Evolutionary conservation across 2,888 invertebrate genomes (phyloP), one percentile per base, ranked within the genome.

Genomic region (Charanyca ferruginea): DNA sequence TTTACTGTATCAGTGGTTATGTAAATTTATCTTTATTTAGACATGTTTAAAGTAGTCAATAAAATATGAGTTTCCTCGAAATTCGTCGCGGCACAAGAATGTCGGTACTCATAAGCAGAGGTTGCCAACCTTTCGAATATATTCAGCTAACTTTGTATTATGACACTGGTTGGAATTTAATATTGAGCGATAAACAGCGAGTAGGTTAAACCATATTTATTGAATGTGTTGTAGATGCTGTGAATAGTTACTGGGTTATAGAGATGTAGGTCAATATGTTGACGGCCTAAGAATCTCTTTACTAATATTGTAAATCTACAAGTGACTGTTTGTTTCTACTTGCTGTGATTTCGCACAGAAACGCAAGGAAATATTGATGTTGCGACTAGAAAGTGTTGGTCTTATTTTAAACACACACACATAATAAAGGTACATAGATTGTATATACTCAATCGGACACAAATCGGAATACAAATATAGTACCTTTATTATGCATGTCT

Each of bases 71-170:
- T 59, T 49, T 65, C 64, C 58, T 48, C 45, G 20, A 59, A 52
- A 73, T 76, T 62, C 47, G 58, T 68, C 68, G 65, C 23, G 18
- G 1, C 1, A 16, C 44, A 53, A 45, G 25, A 54, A 77, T 69
- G 52, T 66, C 44, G 59, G 55, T 9, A 25, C 25, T n/a, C n/a
- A 22, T 6, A 38, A 22, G 25, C 61, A 49, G 57, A 70, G 54
- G 49, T 55, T 77, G 77, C 66, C 79, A 77, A 65, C 58, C 79
- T 65, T 35, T 23, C 6, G 0, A 42, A 70, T 64, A 44, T 77
- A 74, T 66, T 59, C 6, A n/a, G 20, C 47, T 32, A n/a, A 79
- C 65, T 52, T 62, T 78, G 72, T 79, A 67, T 55, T 44, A 22
- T 4, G 18, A 66, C 45, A 47, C 11, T 52, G 48, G 52, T 28